These are phyloP conservation scores for Canis aureus DNA, from an alignment of 2,113 vertebrate species.

Conservation along the genomic window DNA sequence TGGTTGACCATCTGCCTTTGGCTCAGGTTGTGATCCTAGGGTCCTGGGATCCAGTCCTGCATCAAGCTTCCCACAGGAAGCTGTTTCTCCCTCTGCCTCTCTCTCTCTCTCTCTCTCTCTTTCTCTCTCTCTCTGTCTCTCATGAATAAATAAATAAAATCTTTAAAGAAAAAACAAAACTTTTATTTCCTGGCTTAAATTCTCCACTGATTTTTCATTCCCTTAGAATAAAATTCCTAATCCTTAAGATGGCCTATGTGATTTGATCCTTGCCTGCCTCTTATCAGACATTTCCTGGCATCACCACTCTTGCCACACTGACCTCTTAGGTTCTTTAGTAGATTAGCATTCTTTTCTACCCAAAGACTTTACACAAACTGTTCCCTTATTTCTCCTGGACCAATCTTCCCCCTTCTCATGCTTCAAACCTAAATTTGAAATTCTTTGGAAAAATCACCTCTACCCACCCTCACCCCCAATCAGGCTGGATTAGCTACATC, in stretches of 20 bases:
- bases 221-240: neutral
- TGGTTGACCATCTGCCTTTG: no score
- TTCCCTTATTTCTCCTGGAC: neutral
- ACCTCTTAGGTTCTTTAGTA: neutral
- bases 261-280: neutral
- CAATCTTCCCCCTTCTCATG: neutral
- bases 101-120: no score
- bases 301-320: neutral
- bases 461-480: neutral
- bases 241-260: neutral
- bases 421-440: neutral
- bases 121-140: no score
- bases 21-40: no score
- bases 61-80: no score
- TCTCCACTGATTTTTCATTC: neutral
- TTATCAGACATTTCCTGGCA: neutral
- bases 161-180: no score
- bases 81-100: no score
- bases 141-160: no score
- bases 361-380: neutral
- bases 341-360: neutral
- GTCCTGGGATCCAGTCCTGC: no score
- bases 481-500: neutral
- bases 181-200: neutral
- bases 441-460: neutral